phyloP scores from a whole-genome alignment of 2,888 invertebrate genomes.

The Panzeria rudis region DNA sequence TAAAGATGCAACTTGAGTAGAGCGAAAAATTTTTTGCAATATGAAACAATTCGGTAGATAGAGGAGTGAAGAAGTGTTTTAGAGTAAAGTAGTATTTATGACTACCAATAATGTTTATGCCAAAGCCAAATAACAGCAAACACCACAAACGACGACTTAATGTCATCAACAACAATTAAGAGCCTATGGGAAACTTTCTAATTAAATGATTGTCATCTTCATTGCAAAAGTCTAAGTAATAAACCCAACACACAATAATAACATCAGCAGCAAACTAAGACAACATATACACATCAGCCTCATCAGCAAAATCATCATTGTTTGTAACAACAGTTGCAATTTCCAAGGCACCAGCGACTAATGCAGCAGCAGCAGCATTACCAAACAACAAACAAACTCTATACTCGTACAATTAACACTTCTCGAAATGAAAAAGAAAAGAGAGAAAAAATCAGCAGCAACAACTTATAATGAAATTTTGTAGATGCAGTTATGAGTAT shows the following conservation, averaged over 20 bases:
- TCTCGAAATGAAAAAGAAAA: constrained; percentile 30
- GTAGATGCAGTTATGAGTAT: constrained; percentile 67
- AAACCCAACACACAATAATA: constrained; percentile 65
- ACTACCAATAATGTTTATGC: constrained; percentile 70
- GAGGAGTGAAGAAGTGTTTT: constrained; percentile 2
- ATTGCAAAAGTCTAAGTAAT: constrained; percentile 73
- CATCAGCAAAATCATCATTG: constrained; percentile 46
- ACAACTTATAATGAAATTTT: constrained; percentile 50
- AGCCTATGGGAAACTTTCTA: constrained; percentile 83
- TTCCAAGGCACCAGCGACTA: constrained; percentile 35
- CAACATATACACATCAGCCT: constrained; percentile 20
- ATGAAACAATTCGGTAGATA: not conserved
- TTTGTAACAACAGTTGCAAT: constrained; percentile 29
- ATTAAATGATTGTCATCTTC: constrained; percentile 83
- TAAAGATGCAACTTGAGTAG: constrained; percentile 36
- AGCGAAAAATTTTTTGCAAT: not conserved
- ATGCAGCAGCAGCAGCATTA: constrained; percentile 24
- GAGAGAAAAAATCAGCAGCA: not conserved
- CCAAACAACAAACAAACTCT: constrained; percentile 9
- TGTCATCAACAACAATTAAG: constrained; percentile 77
- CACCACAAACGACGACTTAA: constrained; percentile 71
- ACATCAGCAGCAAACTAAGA: constrained; percentile 51
- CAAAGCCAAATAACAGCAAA: constrained; percentile 62
- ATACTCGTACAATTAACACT: constrained; percentile 62
- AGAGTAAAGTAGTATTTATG: constrained; percentile 58